Evolutionary conservation across 2,113 vertebrate species (phyloP), one percentile per base, ranked within the genome.

Genomic region (Brienomyrus brachyistius): DNA sequence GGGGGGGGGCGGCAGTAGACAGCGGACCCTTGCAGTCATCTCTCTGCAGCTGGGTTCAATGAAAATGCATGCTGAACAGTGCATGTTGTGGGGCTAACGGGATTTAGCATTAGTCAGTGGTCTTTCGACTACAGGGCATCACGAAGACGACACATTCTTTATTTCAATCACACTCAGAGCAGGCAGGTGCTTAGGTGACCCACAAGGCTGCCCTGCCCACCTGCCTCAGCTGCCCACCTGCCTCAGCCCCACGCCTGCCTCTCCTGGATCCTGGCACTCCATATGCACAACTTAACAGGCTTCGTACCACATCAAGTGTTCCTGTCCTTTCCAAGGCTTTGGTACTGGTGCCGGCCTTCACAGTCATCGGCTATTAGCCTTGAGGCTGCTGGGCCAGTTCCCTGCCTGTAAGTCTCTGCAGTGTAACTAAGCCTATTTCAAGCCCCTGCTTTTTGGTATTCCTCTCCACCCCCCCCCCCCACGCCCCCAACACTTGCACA

Each of bases 361-460:
- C 89, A 92, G 92, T 95, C 92, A 94, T 94, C 94, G 92, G 92
- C 90, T 94, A 89, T 93, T 94, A 94, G 92, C 90, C 93, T 90
- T 90, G 94, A 94, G 91, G 92, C 93, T 87, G 62, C 47, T 80
- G 91, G 93, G 93, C 94, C 85, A 40, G 31, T 40, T 31, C 31
- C 70, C 31, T 40, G 31, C 31, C 70, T 17, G 11, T 40, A 59
- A 8, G 51, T 35, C 84, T 82, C 89, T 89, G 91, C 80, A 84
- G 80, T 90, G 86, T 88, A 50, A 91, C 88, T 87, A 86, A 90
- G 85, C 8, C 19, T 27, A 87, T 77, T 40, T 35, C 70, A 77
- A 40, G 13, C 15, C 35, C 70, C 70, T 17, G 70, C 6, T 23
- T n/a, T 62, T 62, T 62, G 23, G 7, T 23, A 10, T 3, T 62